A percentile compares a stretch with the other conserved stretches of the same genome.
These are phyloP conservation scores for Butastur rufipennis DNA, from an alignment of 2,113 vertebrate genomes.

Conservation along the genomic window DNA sequence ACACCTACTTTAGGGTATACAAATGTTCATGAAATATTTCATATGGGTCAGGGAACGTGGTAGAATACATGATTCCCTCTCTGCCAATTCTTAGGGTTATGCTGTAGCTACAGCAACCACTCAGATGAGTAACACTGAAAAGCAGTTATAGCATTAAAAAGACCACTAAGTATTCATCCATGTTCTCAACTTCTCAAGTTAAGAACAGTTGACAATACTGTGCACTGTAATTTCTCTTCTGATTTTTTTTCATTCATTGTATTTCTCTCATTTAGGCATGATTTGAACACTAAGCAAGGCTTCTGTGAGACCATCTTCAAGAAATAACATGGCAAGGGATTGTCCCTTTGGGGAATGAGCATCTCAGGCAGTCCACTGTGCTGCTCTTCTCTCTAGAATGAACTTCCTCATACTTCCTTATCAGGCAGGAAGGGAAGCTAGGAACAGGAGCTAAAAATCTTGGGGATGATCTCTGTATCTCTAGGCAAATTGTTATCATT, in stretches of 20 bases:
- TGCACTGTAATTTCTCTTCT: neutral
- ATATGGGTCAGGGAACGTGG: neutral
- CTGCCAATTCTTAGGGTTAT: neutral
- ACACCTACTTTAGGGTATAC: neutral
- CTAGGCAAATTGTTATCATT: neutral
- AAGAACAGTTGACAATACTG: neutral
- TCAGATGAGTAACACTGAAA: neutral
- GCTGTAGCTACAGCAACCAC: conserved; percentile 40
- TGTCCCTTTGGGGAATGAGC: neutral
- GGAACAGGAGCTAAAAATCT: neutral
- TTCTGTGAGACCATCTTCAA: neutral
- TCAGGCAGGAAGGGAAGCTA: neutral
- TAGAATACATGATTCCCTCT: neutral
- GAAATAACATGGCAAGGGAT: neutral
- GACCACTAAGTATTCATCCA: neutral
- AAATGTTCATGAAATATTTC: neutral
- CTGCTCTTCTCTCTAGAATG: neutral
- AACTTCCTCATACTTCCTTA: neutral
- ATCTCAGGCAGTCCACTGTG: neutral
- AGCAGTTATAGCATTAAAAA: neutral
- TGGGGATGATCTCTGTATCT: neutral
- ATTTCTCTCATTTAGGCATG: neutral
- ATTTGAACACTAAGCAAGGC: neutral
- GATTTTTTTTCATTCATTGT: neutral
- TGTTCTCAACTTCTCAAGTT: neutral